A percentile compares a stretch with the other conserved stretches of the same genome.
phyloP scores from a whole-genome alignment of 2,113 vertebrate species.

The Platycercus adscitus region DNA sequence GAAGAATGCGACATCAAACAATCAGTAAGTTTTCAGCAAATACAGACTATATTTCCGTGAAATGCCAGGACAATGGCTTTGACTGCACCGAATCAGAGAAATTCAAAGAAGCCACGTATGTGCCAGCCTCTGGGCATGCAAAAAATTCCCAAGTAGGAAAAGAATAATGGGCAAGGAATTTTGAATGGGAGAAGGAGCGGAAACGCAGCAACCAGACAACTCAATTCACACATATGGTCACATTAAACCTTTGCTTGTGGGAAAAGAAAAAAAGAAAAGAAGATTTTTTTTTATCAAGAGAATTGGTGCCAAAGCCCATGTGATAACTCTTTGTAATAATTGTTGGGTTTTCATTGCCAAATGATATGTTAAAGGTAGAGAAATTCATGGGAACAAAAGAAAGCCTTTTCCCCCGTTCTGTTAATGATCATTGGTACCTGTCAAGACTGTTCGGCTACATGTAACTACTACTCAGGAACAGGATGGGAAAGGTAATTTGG shows the following conservation, averaged over 20 bases:
- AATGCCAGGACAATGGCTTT: not conserved
- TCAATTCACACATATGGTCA: not conserved
- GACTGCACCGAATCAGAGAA: not conserved
- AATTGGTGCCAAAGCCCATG: not conserved
- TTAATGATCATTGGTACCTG: slow-evolving; percentile 20
- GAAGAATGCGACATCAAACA: not conserved
- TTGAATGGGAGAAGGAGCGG: not conserved
- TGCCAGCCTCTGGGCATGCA: not conserved
- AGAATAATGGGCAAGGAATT: not conserved
- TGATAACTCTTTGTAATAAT: not conserved
- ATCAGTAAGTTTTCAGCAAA: not conserved
- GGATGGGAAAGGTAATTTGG: not conserved
- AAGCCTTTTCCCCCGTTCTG: not conserved
- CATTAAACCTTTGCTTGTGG: not conserved
- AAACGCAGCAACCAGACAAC: not conserved
- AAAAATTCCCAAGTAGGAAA: not conserved
- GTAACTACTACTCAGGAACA: not conserved
- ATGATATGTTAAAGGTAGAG: not conserved
- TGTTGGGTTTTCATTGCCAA: slow-evolving; percentile 22
- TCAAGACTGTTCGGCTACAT: not conserved
- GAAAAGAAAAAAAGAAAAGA: not conserved
- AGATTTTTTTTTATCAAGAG: not conserved
- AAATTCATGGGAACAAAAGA: slow-evolving; percentile 41
- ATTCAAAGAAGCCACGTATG: not conserved
- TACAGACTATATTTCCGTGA: not conserved